Percentiles rank a stretch among this genome's conserved stretches.
These are phyloP conservation scores for Saccopteryx bilineata DNA, from an alignment of 2,113 vertebrate genomes.

Conservation along the genomic window DNA sequence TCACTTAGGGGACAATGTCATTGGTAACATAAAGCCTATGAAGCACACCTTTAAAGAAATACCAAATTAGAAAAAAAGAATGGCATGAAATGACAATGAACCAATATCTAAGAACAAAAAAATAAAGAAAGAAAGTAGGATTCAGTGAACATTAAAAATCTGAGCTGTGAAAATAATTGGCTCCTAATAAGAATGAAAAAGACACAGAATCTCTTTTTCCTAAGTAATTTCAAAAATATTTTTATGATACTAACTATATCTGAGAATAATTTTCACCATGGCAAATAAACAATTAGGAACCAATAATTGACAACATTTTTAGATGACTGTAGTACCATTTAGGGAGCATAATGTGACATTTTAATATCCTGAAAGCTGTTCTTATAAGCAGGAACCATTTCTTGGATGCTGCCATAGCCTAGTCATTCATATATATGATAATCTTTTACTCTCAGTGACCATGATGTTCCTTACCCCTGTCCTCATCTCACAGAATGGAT, in stretches of 20 bases:
- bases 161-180: neutral
- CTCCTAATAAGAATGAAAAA: constrained; percentile 4
- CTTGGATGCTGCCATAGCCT: neutral
- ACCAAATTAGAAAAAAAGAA: constrained; percentile 6
- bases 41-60: constrained; percentile 37
- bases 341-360: neutral
- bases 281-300: neutral
- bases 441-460: neutral
- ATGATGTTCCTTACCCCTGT: neutral
- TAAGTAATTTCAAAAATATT: neutral
- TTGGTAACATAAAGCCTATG: neutral
- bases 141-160: constrained; percentile 17
- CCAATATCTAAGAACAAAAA: neutral
- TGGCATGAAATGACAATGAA: constrained; percentile 6
- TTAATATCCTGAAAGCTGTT: neutral
- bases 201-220: neutral
- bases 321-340: neutral
- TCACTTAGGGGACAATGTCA: neutral
- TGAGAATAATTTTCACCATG: constrained; percentile 9
- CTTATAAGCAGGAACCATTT: neutral
- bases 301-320: neutral
- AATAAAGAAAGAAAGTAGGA: neutral
- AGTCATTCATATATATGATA: neutral
- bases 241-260: neutral
- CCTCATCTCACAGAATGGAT: neutral